phyloP scores from a whole-genome alignment of 2,113 vertebrate species.

The Meriones unguiculatus region DNA sequence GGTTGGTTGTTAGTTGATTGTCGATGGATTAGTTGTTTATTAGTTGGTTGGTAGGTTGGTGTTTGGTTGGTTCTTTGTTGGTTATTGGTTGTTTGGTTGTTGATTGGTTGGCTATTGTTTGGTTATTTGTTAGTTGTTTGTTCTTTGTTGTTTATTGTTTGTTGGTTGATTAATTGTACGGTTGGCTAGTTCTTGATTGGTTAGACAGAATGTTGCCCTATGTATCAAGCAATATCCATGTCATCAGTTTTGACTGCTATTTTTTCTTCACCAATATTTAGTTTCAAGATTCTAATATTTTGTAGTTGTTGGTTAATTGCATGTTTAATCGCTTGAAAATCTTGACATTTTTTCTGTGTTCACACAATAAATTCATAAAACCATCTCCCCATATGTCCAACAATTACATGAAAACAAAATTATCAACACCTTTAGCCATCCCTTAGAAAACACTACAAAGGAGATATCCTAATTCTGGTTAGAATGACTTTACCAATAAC shows the following conservation, averaged over 20 bases:
- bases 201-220: not conserved
- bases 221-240: not conserved
- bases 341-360: not conserved
- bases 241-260: not conserved
- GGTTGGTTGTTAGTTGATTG: not conserved
- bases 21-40: not conserved
- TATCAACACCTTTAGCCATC: not conserved
- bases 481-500: not conserved
- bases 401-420: not conserved
- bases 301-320: not conserved
- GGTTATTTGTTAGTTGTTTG: not conserved
- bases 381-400: not conserved
- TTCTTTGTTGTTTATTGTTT: not conserved
- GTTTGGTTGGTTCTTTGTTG: not conserved
- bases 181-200: not conserved
- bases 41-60: not conserved
- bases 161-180: not conserved
- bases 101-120: too few species aligned
- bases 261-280: not conserved
- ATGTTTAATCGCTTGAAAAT: not conserved
- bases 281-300: not conserved
- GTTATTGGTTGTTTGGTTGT: not conserved
- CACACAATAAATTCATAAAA: not conserved
- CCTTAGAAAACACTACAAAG: not conserved
- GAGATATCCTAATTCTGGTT: not conserved